Evolutionary conservation across 2,888 invertebrate genomes (phyloP).

Genomic region (Hypena proboscidalis): DNA sequence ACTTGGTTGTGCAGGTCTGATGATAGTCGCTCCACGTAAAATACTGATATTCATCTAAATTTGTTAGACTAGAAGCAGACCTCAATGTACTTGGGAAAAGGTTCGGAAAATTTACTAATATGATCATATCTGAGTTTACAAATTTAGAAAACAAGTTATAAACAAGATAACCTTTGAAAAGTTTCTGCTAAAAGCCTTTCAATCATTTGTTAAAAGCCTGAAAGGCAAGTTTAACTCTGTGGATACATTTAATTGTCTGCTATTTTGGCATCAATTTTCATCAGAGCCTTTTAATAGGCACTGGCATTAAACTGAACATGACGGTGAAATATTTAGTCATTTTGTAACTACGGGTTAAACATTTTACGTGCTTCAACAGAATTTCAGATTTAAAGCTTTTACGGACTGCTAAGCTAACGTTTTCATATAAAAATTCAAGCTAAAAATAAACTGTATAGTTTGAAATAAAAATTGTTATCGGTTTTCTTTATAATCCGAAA

Average conservation of each 20-base stretch:
- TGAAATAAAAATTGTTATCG: neutral
- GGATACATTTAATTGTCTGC: neutral
- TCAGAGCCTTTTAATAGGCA: conserved; percentile 1
- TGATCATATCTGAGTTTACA: too few species aligned
- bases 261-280: conserved; percentile 1
- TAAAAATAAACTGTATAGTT: neutral
- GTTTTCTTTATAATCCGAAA: too few species aligned
- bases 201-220: neutral
- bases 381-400: conserved; percentile 63
- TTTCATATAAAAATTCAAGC: conserved; percentile 21
- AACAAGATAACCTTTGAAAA: too few species aligned
- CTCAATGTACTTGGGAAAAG: too few species aligned
- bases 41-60: too few species aligned
- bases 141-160: too few species aligned
- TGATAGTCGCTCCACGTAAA: too few species aligned
- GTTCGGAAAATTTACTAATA: too few species aligned
- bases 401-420: conserved; percentile 57
- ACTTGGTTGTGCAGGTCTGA: too few species aligned
- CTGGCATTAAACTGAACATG: neutral
- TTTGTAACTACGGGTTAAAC: too few species aligned
- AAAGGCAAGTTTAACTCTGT: neutral
- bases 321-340: neutral
- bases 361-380: conserved; percentile 54
- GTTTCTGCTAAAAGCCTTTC: neutral
- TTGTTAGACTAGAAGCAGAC: too few species aligned